Base-by-base conservation (phyloP, 2,888 invertebrate genomes). In the Drosophila infuscata region DNA sequence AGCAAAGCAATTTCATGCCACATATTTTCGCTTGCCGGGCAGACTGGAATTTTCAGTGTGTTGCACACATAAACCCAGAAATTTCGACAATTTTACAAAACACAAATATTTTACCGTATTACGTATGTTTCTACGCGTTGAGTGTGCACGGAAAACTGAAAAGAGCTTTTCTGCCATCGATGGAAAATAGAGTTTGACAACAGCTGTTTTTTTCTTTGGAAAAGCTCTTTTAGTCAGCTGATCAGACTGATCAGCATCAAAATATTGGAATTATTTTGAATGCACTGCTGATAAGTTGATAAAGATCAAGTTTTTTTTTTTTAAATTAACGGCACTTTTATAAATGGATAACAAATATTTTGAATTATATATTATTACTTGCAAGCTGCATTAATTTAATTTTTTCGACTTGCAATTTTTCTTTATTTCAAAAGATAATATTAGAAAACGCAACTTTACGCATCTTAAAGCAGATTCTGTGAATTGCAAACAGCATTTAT, bases 1-100 rank as follows among this genome's bases (percentile, higher is more conserved):
- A 86, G 53, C 63, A 81, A 8, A 60, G 68, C 59, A 62, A 74
- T 78, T 68, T 75, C 73, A 41, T 66, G 79, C 83, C 89, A 74
- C 85, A 85, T 85, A 59, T 69, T 72, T 64, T 29, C 15, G 38
- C 9, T 30, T 62, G 33, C 38, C 30, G 41, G 30, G 30, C 38
- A 65, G 41, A 51, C 52, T 60, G 79, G 76, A 82, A 76, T 76
- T 71, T 71, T 49, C 56, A 46, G 41, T 56, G n/a, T 68, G 54
- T 38, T 59, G 48, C 67, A 48, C 57, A 64, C 62, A 64, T 33
- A 30, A 51, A 49, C 29, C 25, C 25, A 62, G 48, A 7, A 49
- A 73, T 75, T 70, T 64, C 12, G 48, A 30, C 51, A 60, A 65
- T 61, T 56, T 53, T 41, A 33, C 59, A 56, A 25, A 25, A 52